Base-by-base conservation (phyloP, 2,888 invertebrate species). In the Diaprepes abbreviatus region DNA sequence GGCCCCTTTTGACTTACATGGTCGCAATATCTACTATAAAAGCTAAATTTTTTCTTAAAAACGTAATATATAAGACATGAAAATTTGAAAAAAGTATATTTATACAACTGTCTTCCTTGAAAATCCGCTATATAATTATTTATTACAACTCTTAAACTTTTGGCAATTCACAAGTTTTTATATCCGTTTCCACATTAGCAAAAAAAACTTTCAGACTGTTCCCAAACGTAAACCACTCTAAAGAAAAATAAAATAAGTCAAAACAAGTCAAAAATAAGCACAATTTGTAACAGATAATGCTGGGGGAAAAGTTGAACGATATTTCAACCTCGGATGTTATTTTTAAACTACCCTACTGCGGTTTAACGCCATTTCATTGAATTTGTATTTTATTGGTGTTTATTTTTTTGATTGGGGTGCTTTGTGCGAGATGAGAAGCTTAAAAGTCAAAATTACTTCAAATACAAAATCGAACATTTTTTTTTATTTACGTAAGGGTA, bases 211-310 rank as follows among this genome's bases (percentile, higher is more conserved):
- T 6, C 6, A 54, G 28, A 43, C n/a, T 38, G 31, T 64, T 64
- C 54, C 43, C 43, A 54, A 54, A 55, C 28, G 43, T 21, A 24
- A 24, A 38, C 3, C 33, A 17, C 6, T 54, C n/a, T 16, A 52
- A 43, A 40, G 38, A 38, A 66, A 66, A 58, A 43, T 54, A 66
- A 36, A 66, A 50, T 66, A 55, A 65, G 45, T 40, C 45, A 54
- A 55, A 65, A 40, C 66, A 66, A 66, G 66, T 45, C 48, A 58
- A 68, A 70, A 74, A 59, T 65, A 72, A 73, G 69, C 55, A 63
- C 52, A 70, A 72, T 71, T 70, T 71, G 66, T 59, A 66, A 70
- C 68, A 58, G 67, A 65, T 54, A 62, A 62, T 35, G 17, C 48
- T 19, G 35, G 17, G 19, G 40, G 28, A 24, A 21, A 57, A 57